Base-by-base conservation (phyloP, 1,140 invertebrate species). In the Microplitis demolitor region DNA sequence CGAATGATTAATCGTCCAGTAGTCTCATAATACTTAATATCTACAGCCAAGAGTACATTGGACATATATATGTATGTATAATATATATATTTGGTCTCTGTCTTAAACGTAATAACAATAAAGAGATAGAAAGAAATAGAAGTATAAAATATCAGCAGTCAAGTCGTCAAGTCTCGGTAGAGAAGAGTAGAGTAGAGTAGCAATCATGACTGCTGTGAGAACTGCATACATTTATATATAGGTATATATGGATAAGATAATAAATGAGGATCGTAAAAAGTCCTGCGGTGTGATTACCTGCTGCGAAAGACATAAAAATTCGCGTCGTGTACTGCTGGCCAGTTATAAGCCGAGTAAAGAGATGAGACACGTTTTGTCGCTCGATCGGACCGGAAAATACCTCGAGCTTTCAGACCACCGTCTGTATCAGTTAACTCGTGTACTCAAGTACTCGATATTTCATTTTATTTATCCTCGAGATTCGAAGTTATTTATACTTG, bases 301-400 rank as follows among this genome's bases (percentile, higher is more conserved):
- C 45, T 16, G 69, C 31, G 68, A 66, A 50, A 34, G n/a, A 62
- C 60, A 71, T 64, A 71, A 71, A 71, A 71, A 71, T 71, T 63
- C 69, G 39, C 58, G 50, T 71, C 69, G 45, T 50, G 69, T 71
- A 71, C 60, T 63, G 4, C 56, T 35, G 68, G 33, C 45, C 51
- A 70, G 58, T 70, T 69, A 70, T 70, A 35, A 56, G 37, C 56
- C 24, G 24, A 24, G 24, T 24, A 24, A 70, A 70, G 58, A 70
- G 58, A 70, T 70, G 58, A 70, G 58, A 58, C 68, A 70, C 68
- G 68, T 70, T 70, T 70, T 31, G 56, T 70, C 68, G 68, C 68
- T 70, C 58, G 68, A 70, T 70, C 68, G 68, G 58, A 62, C 58
- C 39, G 31, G 58, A 60, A 70, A 70, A 70, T 70, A 24, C 37